Evolutionary conservation across 2,888 invertebrate species (phyloP), one percentile per base, ranked within the genome.

Genomic region (Orgyia antiqua): DNA sequence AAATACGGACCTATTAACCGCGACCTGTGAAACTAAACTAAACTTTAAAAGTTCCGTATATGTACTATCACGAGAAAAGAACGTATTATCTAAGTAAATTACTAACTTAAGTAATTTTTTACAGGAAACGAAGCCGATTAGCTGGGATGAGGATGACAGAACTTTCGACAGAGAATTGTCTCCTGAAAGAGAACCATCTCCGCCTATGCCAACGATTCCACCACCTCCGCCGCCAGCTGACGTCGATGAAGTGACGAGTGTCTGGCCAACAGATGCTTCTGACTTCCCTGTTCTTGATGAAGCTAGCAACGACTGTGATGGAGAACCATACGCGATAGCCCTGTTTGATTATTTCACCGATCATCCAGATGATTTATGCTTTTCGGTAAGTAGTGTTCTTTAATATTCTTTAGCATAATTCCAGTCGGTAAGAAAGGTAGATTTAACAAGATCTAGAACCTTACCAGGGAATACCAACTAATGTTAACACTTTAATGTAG

Each of bases 161-260:
- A 69, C 72, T 8, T 68, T 75, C 0, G 76, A 75, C 25, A 59
- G 78, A 8, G 88, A 89, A 42, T 67, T 83, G 32, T 70, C 93
- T 13, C 93, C 91, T 1, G 77, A 76, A 26, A 60, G 79, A 10
- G 88, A 89, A 41, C 68, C 82, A 1, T 93, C 93, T 11, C 93
- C 91, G 0, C 94, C 94, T 0, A 94, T 94, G 94, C 94, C 94
- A 5, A 89, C 88, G 21, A 87, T 92, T 44, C 93, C 94, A 4
- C 93, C 94, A 2, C 94, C 94, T 1, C 91, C 93, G 24, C 93
- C 92, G 2, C 93, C 94, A 1, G 67, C 79, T 7, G 60, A 67
- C 8, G 80, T 56, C 31, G 88, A 71, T 2, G 74, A 74, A 19
- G 36, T 64, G 15, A 55, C 63, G 2, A 73, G 61, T 48, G 66